Percentiles rank a stretch among this genome's conserved stretches.
Evolutionary conservation across 2,113 vertebrate species (phyloP).

Genomic region (Australoheros scitulus): DNA sequence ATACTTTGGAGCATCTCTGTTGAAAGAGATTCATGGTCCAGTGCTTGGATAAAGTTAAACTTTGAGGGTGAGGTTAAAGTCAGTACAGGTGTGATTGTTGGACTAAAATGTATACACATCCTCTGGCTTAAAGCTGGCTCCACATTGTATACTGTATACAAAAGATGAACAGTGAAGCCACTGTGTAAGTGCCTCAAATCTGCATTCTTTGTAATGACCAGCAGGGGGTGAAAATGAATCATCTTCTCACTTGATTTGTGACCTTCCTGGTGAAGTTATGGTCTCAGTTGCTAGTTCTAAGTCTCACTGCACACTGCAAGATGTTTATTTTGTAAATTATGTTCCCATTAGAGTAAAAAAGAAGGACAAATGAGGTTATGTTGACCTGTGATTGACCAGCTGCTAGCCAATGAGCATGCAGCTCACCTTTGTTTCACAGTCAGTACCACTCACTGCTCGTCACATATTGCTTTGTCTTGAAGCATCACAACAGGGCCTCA

Average conservation of each 20-base stretch:
- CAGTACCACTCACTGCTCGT: neutral
- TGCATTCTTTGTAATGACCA: neutral
- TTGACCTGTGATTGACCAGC: neutral
- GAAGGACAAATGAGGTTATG: neutral
- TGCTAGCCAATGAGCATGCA: neutral
- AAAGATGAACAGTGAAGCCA: neutral
- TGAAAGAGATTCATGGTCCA: neutral
- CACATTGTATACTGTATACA: neutral
- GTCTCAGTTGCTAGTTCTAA: neutral
- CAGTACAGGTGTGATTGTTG: neutral
- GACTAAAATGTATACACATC: neutral
- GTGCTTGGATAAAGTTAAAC: neutral
- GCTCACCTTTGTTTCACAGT: neutral
- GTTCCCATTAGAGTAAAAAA: neutral
- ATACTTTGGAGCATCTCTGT: neutral
- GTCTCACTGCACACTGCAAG: too few species aligned
- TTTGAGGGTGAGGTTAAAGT: neutral
- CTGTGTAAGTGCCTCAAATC: neutral
- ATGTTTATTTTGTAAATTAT: too few species aligned
- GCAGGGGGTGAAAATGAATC: neutral
- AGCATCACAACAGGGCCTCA: too few species aligned
- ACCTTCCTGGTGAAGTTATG: neutral
- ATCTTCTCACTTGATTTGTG: neutral
- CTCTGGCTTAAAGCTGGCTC: too few species aligned
- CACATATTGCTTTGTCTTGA: neutral